phyloP scores from a whole-genome alignment of 2,797 vertebrate species.

The Eulemur mongoz region DNA sequence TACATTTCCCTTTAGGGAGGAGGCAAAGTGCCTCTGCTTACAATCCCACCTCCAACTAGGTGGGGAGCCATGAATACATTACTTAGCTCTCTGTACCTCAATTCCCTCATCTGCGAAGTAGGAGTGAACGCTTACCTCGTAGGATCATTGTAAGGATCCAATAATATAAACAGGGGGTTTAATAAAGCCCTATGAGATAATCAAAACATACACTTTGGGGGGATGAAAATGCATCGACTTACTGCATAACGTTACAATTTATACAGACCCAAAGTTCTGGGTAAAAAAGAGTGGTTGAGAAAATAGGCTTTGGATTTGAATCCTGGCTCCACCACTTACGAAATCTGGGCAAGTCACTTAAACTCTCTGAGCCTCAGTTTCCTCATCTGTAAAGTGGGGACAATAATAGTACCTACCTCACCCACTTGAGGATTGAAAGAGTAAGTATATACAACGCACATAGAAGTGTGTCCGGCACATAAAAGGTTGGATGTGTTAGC shows the following conservation, averaged over 20 bases:
- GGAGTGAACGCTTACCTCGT: background rate
- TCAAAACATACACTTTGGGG: background rate
- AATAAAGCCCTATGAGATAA: background rate
- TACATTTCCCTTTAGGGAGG: background rate
- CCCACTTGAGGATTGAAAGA: background rate
- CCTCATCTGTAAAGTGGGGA: background rate
- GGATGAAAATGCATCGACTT: background rate
- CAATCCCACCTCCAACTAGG: background rate
- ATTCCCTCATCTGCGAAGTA: background rate
- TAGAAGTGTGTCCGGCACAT: background rate
- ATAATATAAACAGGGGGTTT: background rate
- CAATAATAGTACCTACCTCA: background rate
- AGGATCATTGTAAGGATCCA: background rate
- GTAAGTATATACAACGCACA: no score
- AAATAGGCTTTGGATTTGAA: background rate
- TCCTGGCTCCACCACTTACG: background rate
- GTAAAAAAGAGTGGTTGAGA: background rate
- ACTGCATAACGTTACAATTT: background rate
- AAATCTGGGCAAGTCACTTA: background rate
- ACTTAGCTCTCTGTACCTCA: background rate
- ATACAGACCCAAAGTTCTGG: background rate
- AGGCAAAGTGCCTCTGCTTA: background rate
- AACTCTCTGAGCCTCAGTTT: background rate
- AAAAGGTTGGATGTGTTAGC: background rate
- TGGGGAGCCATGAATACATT: background rate